These are phyloP conservation scores for Brachyopa scutellaris DNA, from an alignment of 2,888 invertebrate species.

Conservation along the genomic window DNA sequence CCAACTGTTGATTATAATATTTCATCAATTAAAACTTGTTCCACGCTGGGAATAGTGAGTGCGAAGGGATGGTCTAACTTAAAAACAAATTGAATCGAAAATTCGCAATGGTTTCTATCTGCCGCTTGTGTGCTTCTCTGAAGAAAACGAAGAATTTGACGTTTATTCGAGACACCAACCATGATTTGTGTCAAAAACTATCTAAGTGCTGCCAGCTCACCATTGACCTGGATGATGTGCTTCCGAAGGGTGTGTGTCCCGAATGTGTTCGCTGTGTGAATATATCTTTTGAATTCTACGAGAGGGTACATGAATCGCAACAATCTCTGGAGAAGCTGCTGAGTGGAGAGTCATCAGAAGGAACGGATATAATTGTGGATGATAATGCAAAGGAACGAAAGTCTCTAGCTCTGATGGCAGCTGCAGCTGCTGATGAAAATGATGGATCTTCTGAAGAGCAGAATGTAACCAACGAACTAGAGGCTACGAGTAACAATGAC, in stretches of 20 bases:
- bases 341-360: neutral
- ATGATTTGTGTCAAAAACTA: conserved; percentile 74
- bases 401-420: conserved; percentile 11
- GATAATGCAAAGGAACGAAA: conserved; percentile 1
- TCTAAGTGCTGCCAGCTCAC: conserved; percentile 74
- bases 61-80: too few species aligned
- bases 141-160: conserved; percentile 73
- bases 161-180: conserved; percentile 72
- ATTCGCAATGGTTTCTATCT: conserved; percentile 74
- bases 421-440: neutral
- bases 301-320: conserved; percentile 76
- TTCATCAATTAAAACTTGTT: too few species aligned
- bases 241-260: conserved; percentile 76
- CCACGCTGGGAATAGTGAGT: too few species aligned
- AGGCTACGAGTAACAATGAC: neutral
- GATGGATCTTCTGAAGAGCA: neutral
- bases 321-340: conserved; percentile 74
- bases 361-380: neutral
- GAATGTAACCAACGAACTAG: neutral
- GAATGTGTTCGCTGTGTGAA: conserved; percentile 75
- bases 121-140: conserved; percentile 77
- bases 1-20: neutral
- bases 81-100: too few species aligned
- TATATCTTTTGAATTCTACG: conserved; percentile 73
- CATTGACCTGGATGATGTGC: conserved; percentile 70